Percentiles rank a stretch among this genome's conserved stretches.
Evolutionary conservation across 2,113 vertebrate species (phyloP).

Genomic region (Lanius ludovicianus): DNA sequence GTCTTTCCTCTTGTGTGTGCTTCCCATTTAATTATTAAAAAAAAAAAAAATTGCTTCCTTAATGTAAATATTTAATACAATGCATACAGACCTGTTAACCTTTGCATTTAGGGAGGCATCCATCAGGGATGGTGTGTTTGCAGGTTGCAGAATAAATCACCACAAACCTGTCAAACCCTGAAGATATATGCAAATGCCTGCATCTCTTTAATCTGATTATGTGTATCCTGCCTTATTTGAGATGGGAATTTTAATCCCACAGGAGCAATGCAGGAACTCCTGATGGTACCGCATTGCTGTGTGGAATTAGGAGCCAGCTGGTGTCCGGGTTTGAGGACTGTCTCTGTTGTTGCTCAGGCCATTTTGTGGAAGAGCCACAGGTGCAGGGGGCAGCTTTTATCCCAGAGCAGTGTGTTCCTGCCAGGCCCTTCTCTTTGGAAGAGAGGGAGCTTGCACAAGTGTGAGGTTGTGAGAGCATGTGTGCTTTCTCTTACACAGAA

Average conservation of each 20-base stretch:
- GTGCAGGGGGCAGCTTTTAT: background rate
- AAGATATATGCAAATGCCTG: conserved; percentile 12
- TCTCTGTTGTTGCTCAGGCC: background rate
- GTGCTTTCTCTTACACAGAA: background rate
- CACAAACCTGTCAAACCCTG: background rate
- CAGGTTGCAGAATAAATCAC: conserved; percentile 13
- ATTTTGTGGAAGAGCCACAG: background rate
- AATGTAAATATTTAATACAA: background rate
- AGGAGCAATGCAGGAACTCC: background rate
- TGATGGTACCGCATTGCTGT: background rate
- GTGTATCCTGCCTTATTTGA: conserved; percentile 18
- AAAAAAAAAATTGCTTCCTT: background rate
- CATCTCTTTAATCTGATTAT: background rate
- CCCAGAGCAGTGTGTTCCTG: background rate
- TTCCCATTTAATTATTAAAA: background rate
- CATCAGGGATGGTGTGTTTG: background rate
- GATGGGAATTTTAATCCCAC: background rate
- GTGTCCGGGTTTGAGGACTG: background rate
- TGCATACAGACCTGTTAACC: background rate
- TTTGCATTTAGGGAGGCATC: background rate
- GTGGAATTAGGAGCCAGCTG: background rate
- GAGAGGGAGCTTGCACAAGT: accelerated
- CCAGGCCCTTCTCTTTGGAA: background rate
- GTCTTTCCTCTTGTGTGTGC: background rate
- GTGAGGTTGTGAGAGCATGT: accelerated